phyloP scores from a whole-genome alignment of 2,113 vertebrate genomes.

The Taxidea taxus region DNA sequence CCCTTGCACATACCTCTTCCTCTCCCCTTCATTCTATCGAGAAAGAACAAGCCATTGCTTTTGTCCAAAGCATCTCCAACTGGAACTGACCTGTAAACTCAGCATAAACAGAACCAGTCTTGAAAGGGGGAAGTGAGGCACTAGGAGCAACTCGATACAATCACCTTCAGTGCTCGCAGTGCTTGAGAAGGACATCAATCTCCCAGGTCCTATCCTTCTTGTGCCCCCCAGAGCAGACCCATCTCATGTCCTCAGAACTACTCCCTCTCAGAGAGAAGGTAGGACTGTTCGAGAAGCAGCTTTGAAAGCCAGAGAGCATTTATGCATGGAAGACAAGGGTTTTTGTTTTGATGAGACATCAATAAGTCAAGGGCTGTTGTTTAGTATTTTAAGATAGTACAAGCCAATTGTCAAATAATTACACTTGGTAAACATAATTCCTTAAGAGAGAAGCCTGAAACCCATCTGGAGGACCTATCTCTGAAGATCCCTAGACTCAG shows the following conservation, averaged over 20 bases:
- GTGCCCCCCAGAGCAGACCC: not conserved
- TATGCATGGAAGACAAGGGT: not conserved
- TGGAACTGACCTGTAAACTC: not conserved
- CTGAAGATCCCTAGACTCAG: not conserved
- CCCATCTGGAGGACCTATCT: not conserved
- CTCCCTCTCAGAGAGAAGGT: not conserved
- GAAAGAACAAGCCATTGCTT: not conserved
- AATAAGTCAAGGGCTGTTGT: not conserved
- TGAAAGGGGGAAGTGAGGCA: not conserved
- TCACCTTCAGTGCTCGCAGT: not conserved
- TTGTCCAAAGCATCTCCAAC: not conserved
- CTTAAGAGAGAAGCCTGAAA: not conserved
- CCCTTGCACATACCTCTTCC: not conserved
- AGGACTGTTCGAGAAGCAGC: not conserved
- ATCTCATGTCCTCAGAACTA: not conserved
- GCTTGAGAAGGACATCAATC: not conserved
- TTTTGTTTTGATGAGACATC: constrained; percentile 7
- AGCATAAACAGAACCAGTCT: not conserved
- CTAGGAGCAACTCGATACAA: not conserved
- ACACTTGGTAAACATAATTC: not conserved
- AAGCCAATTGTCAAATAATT: not conserved
- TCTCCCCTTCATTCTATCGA: not conserved
- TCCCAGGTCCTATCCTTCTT: not conserved
- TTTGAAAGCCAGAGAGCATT: not conserved
- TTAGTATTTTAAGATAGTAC: constrained; percentile 43